These are phyloP conservation scores for Acanthococcus lagerstroemiae DNA, from an alignment of 2,888 invertebrate species.

Conservation along the genomic window DNA sequence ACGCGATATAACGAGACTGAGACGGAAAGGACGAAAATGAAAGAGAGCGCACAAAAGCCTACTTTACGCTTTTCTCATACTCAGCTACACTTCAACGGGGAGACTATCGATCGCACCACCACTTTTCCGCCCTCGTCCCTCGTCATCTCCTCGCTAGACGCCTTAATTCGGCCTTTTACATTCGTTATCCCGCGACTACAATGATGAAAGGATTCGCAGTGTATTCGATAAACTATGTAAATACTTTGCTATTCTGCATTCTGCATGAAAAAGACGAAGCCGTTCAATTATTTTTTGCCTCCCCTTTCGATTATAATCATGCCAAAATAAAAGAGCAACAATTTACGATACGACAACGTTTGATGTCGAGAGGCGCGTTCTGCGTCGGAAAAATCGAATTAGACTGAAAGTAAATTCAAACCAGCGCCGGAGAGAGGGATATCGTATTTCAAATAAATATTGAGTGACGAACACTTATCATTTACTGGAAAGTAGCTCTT, in stretches of 20 bases:
- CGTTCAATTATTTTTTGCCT: not conserved
- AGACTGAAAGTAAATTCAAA: no score
- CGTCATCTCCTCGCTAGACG: constrained; percentile 10
- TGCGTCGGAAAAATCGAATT: no score
- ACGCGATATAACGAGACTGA: not conserved
- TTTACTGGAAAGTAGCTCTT: no score
- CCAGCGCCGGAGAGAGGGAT: no score
- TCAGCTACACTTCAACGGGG: constrained; percentile 13
- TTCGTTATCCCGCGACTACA: constrained; percentile 24
- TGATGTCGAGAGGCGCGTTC: no score
- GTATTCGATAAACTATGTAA: not conserved
- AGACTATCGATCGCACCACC: constrained; percentile 21
- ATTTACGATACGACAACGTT: no score
- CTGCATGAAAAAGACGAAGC: not conserved
- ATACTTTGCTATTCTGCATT: not conserved
- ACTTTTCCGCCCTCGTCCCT: constrained; percentile 1
- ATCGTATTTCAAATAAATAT: no score
- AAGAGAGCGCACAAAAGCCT: constrained; percentile 29
- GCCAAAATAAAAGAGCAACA: not conserved
- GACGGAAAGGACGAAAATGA: constrained; percentile 21
- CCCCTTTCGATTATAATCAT: not conserved
- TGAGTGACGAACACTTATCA: no score
- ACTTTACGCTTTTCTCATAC: constrained; percentile 25
- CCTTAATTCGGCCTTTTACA: constrained; percentile 21
- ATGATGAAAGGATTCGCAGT: constrained; percentile 3